phyloP scores from a whole-genome alignment of 2,797 vertebrate genomes.

The Pogonophryne albipinna region DNA sequence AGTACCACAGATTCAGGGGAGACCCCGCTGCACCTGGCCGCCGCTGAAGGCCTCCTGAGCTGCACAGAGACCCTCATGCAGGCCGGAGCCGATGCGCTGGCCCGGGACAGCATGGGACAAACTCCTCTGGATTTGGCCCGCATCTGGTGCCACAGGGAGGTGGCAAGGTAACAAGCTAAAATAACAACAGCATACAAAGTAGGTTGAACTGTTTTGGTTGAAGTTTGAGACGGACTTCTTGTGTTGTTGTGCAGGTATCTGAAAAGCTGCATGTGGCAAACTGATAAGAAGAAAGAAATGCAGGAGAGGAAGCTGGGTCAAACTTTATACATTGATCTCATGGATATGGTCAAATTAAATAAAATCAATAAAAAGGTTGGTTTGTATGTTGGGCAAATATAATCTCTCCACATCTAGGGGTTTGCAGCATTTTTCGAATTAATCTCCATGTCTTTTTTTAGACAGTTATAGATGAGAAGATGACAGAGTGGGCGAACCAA shows the following conservation, averaged over 20 bases:
- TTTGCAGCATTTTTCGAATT: neutral
- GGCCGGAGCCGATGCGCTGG: slow-evolving; percentile 70
- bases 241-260: slow-evolving; percentile 56
- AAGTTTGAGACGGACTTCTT: neutral
- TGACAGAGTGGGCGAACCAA: slow-evolving; percentile 64
- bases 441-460: slow-evolving; percentile 25
- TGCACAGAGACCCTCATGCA: slow-evolving; percentile 66
- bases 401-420: neutral
- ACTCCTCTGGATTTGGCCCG: slow-evolving; percentile 75
- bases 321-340: slow-evolving; percentile 54
- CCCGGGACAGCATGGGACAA: slow-evolving; percentile 67
- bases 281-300: slow-evolving; percentile 57
- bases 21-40: slow-evolving; percentile 80
- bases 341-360: slow-evolving; percentile 36
- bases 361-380: slow-evolving; percentile 41
- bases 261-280: slow-evolving; percentile 64
- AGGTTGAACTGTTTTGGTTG: too few species aligned
- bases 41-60: slow-evolving; percentile 73
- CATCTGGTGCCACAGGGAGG: slow-evolving; percentile 66
- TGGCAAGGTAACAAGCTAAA: slow-evolving; percentile 66
- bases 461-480: slow-evolving; percentile 48
- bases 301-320: slow-evolving; percentile 49
- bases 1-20: slow-evolving; percentile 69
- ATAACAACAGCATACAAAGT: neutral
- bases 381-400: neutral